Percentiles rank a stretch among this genome's conserved stretches.
These are phyloP conservation scores for Phaonia tiefii DNA, from an alignment of 2,888 invertebrate genomes.

Conservation along the genomic window DNA sequence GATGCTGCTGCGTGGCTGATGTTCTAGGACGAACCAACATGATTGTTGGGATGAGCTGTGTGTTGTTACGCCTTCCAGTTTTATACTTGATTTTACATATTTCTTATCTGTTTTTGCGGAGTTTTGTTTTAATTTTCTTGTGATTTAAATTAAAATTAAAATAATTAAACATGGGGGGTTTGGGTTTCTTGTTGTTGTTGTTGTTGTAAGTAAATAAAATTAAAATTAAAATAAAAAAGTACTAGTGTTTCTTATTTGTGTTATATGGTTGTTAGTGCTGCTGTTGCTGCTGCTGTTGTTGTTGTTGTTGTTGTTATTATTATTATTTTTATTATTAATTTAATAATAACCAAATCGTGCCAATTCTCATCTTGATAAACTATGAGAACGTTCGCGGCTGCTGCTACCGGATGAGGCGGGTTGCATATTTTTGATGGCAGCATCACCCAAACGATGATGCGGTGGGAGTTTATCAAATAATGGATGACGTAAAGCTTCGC, in stretches of 20 bases:
- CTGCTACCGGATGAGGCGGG: constrained; percentile 78
- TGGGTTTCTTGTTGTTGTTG: constrained; percentile 7
- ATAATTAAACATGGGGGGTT: constrained; percentile 21
- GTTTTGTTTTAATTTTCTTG: constrained; percentile 12
- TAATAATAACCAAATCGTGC: constrained; percentile 81
- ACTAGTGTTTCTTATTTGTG: constrained; percentile 21
- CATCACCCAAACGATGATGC: constrained; percentile 87
- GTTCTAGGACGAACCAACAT: background rate
- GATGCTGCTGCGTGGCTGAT: background rate
- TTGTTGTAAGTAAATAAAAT: constrained; percentile 20
- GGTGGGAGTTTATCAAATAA: constrained; percentile 94
- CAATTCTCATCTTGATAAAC: constrained; percentile 81
- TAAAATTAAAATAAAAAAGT: constrained; percentile 25
- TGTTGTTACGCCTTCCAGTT: constrained; percentile 35
- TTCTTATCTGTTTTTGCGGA: constrained; percentile 7
- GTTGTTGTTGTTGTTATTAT: background rate
- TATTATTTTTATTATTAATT: constrained; percentile 71
- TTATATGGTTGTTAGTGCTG: constrained; percentile 1
- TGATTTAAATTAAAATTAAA: constrained; percentile 12
- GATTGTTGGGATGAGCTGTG: background rate
- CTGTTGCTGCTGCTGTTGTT: too few species aligned
- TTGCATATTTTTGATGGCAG: constrained; percentile 66
- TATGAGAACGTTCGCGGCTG: constrained; percentile 84
- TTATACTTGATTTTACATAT: constrained; percentile 45
- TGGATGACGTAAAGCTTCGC: constrained; percentile 93